These are phyloP conservation scores for Dryoscopus gambensis DNA, from an alignment of 2,113 vertebrate genomes.

Conservation along the genomic window DNA sequence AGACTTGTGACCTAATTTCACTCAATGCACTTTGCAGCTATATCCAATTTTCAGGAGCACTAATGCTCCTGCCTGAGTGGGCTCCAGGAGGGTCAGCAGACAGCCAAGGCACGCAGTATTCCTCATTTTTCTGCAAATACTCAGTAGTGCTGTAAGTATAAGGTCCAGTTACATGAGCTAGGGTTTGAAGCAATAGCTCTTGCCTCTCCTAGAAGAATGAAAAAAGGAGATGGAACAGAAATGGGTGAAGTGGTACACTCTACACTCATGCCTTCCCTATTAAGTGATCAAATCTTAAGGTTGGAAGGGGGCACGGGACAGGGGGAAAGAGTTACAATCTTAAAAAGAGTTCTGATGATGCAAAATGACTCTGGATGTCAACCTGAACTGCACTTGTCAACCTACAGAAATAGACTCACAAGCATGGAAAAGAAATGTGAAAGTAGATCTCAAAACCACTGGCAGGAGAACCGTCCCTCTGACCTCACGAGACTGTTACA, in stretches of 20 bases:
- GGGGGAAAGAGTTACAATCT: not conserved
- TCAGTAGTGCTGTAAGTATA: not conserved
- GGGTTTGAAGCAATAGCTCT: constrained; percentile 1
- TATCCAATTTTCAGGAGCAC: not conserved
- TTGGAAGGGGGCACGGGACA: rapidly evolving
- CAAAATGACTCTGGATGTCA: not conserved
- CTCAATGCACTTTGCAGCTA: not conserved
- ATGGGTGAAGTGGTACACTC: constrained; percentile 33
- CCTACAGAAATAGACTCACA: not conserved
- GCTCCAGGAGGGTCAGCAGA: not conserved
- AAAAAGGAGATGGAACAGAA: constrained; percentile 45
- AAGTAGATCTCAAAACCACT: not conserved
- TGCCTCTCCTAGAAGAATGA: constrained; percentile 1
- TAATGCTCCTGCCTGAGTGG: not conserved
- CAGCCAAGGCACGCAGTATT: not conserved
- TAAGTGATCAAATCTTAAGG: not conserved
- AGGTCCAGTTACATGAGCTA: not conserved
- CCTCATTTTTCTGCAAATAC: not conserved
- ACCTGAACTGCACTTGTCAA: not conserved
- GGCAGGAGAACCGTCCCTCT: not conserved
- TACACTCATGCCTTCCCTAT: not conserved
- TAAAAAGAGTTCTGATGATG: not conserved
- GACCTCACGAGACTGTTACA: not conserved
- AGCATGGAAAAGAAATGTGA: not conserved
- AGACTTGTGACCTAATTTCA: not conserved